Percentiles rank a stretch among this genome's conserved stretches.
Evolutionary conservation across 2,113 vertebrate species (phyloP).

Genomic region (Anolis carolinensis): DNA sequence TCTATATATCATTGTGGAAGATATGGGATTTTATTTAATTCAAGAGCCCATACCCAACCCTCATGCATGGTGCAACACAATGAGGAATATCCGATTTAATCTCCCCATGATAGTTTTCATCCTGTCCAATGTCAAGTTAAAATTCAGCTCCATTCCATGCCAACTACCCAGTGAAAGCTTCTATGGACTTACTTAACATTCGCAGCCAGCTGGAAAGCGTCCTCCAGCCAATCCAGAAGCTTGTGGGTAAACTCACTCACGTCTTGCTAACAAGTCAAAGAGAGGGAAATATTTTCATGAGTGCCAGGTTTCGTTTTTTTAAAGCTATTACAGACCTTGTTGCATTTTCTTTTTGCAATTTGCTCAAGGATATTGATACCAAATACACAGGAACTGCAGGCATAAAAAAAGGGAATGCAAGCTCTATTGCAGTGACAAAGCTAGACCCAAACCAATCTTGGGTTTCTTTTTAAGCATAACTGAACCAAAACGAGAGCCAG

Average conservation of each 20-base stretch:
- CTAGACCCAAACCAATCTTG: too few relatives aligned
- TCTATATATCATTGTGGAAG: background rate
- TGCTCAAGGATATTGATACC: too few relatives aligned
- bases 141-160: too few relatives aligned
- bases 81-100: background rate
- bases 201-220: conserved; percentile 92
- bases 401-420: too few relatives aligned
- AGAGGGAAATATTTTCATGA: background rate
- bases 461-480: too few relatives aligned
- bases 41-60: background rate
- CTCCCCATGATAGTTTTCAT: background rate
- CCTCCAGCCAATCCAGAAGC: conserved; percentile 96
- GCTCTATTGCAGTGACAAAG: too few relatives aligned
- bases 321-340: background rate
- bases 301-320: background rate
- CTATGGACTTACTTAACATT: conserved; percentile 82
- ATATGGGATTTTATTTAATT: background rate
- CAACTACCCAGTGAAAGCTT: background rate
- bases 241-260: conserved; percentile 99
- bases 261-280: conserved; percentile 81
- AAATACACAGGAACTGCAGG: too few relatives aligned
- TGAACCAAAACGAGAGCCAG: too few relatives aligned
- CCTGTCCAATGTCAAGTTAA: background rate
- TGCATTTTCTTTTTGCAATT: background rate
- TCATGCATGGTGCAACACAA: background rate